Base-by-base conservation (phyloP, 2,888 invertebrate genomes). In the Schizotus pectinicornis region DNA sequence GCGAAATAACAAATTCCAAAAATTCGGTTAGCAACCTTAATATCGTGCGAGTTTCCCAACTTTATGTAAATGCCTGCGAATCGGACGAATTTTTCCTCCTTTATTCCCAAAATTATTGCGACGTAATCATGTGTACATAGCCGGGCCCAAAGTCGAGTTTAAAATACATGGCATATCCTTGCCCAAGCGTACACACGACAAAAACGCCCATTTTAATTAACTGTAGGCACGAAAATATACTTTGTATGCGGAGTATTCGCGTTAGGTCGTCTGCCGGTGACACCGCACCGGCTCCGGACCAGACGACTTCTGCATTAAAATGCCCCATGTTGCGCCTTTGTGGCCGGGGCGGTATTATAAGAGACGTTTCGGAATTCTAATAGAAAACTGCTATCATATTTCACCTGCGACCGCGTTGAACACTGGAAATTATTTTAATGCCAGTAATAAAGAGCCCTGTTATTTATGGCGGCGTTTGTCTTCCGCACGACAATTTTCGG, bases 351-450 rank as follows among this genome's bases (percentile, higher is more conserved):
- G 67, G 62, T 64, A 67, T 71, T 71, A 69, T 65, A 68, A 65
- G 65, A 65, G 74, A 70, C 72, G 69, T 70, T 69, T 71, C 64
- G 69, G 72, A 74, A 74, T 75, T 74, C 71, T 75, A 75, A 74
- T 75, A 73, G 74, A 75, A 75, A 74, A 74, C 71, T 69, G 69
- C 55, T 68, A 68, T 72, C 74, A 74, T 75, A 74, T 73, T 74
- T 75, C 73, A 75, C 73, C 71, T 73, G 73, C 62, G 70, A 62
- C 67, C 68, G 70, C 73, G 72, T 64, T 72, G 69, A 73, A 74
- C 73, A 72, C 69, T 69, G 68, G 70, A 74, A 75, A 76, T 76
- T 75, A 75, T 76, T 75, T 75, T 74, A 75, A 76, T 74, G 71
- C 68, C 49, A 65, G 74, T 72, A 76, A 75, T 76, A 76, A 76